Base-by-base conservation (phyloP, 2,888 invertebrate species). In the Hyposoter didymator region DNA sequence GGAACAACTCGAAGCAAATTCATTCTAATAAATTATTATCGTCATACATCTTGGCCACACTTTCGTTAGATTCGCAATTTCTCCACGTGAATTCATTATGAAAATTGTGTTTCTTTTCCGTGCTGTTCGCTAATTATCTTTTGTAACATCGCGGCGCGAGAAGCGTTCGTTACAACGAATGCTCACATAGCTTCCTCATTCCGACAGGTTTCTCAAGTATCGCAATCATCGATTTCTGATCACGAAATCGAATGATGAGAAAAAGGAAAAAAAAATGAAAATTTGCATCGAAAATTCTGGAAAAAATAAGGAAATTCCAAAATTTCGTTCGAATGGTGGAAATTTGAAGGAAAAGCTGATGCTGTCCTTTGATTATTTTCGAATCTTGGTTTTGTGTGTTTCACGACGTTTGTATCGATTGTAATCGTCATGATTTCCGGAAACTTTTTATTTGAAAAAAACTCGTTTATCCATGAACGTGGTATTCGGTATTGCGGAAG, bases 51-150 rank as follows among this genome's bases (percentile, higher is more conserved):
- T 45, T 59, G 35, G 62, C 22, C 64, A 66, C 62, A 74, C 80
- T 80, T 80, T 79, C 79, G 22, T 79, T 47, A 32, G 49, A 62
- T 39, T 49, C 39, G 39, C 49, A 73, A 79, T 73, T 73, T 80
- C 73, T 74, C 55, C 49, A 32, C 6, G 47, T 12, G n/a, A 49
- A 72, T 80, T 55, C 66, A 79, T 66, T 67, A 43, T 12, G 49
- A 55, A 66, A 64, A 80, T 67, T 49, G n/a, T 70, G 22, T 17
- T 22, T 43, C 55, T 70, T 59, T 32, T 59, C 39, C 66, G 22
- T 14, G 62, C 8, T 19, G 28, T 67, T 67, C 52, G 8, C 28
- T 14, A 47, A 78, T 70, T 45, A 55, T 8, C 70, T 49, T 47
- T 72, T 49, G 47, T 72, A 49, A 59, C 59, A 59, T 59, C 59